Evolutionary conservation across 2,113 vertebrate species (phyloP).

Genomic region (Melanocharis versteri): DNA sequence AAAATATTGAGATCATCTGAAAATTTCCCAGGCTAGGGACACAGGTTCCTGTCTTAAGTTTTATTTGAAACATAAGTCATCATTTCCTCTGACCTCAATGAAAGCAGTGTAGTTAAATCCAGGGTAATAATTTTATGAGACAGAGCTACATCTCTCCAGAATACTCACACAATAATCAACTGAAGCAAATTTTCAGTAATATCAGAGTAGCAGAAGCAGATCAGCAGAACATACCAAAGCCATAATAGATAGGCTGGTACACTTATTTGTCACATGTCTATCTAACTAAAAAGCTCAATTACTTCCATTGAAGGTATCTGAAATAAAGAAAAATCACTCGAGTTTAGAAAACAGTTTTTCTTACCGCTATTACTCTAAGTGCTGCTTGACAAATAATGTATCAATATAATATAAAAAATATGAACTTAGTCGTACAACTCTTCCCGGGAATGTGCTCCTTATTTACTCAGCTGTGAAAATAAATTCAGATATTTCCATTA

Average conservation of each 20-base stretch:
- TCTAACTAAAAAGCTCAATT: background rate
- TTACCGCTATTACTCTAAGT: background rate
- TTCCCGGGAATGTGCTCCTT: background rate
- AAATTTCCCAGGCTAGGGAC: background rate
- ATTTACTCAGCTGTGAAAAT: slow-evolving; percentile 6
- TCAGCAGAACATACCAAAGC: background rate
- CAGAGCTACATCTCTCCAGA: background rate
- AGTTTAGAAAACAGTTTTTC: background rate
- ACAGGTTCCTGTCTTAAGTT: background rate
- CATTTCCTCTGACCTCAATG: slow-evolving; percentile 12
- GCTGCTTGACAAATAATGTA: background rate
- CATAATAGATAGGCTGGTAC: background rate
- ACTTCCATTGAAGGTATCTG: background rate
- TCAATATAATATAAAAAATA: background rate
- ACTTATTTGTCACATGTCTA: accelerated
- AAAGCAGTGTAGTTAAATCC: background rate
- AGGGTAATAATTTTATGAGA: slow-evolving; percentile 7
- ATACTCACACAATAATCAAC: background rate
- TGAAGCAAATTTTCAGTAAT: background rate
- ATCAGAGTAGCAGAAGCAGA: background rate
- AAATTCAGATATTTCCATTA: background rate
- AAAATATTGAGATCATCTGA: background rate
- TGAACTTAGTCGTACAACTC: background rate
- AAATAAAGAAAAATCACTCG: background rate
- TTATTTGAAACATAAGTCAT: background rate